Percentiles rank a stretch among this genome's conserved stretches.
These are phyloP conservation scores for Dufourea novaeangliae DNA, from an alignment of 1,140 invertebrate species.

Conservation along the genomic window DNA sequence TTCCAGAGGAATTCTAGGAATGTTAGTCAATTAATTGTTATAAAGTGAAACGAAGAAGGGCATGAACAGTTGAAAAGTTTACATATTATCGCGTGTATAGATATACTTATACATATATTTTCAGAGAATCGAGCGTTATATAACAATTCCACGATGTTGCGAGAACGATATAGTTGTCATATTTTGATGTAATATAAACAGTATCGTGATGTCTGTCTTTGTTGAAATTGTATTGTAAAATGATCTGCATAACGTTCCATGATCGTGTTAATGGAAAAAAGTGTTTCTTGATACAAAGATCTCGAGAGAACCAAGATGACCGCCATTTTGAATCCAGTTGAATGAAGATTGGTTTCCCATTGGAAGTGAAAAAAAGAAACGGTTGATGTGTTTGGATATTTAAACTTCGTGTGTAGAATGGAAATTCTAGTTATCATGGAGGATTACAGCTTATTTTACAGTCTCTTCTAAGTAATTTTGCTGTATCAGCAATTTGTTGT, in stretches of 20 bases:
- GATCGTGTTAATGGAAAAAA: not conserved
- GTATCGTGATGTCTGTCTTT: conserved; percentile 3
- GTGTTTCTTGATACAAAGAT: not conserved
- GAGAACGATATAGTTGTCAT: conserved; percentile 14
- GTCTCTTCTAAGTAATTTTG: conserved; percentile 29
- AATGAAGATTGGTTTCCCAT: not conserved
- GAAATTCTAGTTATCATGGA: not conserved
- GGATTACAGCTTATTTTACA: conserved; percentile 3
- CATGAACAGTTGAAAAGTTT: not conserved
- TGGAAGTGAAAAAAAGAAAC: not conserved
- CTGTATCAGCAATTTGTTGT: conserved; percentile 42
- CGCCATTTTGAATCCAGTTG: not conserved
- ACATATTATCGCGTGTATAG: conserved; percentile 1
- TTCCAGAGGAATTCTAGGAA: too few relatives aligned
- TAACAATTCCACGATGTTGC: not conserved
- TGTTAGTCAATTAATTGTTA: conserved; percentile 33
- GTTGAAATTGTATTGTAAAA: conserved; percentile 12
- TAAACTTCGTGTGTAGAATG: not conserved
- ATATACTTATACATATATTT: conserved; percentile 30
- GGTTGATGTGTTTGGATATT: not conserved
- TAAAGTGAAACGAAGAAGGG: not conserved
- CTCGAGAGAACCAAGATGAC: too few relatives aligned
- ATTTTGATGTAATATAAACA: conserved; percentile 17
- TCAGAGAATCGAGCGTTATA: conserved; percentile 6
- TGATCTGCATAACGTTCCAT: not conserved